Conservation (phyloP, 2,888 invertebrate species). For the Dicranocentrus wangi region DNA sequence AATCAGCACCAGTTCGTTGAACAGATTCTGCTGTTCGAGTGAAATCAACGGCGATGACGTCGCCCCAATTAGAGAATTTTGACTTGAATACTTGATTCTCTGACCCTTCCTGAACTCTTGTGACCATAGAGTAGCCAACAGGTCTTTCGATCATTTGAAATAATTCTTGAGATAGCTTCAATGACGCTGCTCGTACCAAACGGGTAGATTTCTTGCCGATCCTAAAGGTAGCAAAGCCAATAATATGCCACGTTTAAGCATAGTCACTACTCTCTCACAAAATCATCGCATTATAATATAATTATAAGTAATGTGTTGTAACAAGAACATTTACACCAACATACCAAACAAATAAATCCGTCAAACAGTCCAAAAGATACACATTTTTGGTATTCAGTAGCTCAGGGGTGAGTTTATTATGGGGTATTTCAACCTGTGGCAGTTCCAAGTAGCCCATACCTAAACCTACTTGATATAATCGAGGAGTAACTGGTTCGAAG, state of each 20-base stretch:
- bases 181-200: constrained; percentile 93
- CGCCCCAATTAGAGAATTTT: constrained; percentile 98
- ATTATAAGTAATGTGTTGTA: too few species aligned
- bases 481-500: constrained; percentile 81
- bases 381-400: constrained; percentile 92
- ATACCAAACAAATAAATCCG: constrained; percentile 96
- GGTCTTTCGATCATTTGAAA: constrained; percentile 92
- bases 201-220: constrained; percentile 98
- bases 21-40: constrained; percentile 98
- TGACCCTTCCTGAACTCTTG: constrained; percentile 92
- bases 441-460: constrained; percentile 99
- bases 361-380: constrained; percentile 94
- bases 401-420: constrained; percentile 84
- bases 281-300: too few species aligned
- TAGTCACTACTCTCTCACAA: too few species aligned
- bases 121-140: constrained; percentile 86
- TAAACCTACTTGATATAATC: constrained; percentile 94
- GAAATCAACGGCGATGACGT: constrained; percentile 98
- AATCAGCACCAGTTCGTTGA: constrained; percentile 94
- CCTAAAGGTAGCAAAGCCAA: too few species aligned
- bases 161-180: constrained; percentile 96
- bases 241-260: too few species aligned
- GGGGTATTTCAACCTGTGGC: constrained; percentile 90
- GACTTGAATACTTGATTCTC: constrained; percentile 95
- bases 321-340: too few species aligned